Evolutionary conservation across 1,140 invertebrate species (phyloP), one percentile per base, ranked within the genome.

Genomic region (Heliconius hewitsoni): DNA sequence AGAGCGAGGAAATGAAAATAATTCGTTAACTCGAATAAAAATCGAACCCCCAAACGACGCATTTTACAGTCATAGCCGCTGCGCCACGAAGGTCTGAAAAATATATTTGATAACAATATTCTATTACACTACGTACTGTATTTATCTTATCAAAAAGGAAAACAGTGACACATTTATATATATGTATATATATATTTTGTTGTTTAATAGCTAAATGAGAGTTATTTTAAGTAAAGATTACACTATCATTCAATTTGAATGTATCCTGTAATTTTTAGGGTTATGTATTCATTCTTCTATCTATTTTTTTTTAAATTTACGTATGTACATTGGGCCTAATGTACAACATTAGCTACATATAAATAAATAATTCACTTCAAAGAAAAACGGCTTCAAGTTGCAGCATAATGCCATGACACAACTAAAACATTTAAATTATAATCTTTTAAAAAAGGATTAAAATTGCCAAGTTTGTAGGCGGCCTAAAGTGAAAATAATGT

Each of bases 401-500:
- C 0, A 13, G 3, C 11, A 46, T 13, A 46, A 46, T 46, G 11
- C 3, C 50, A 5, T 18, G 19, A 52, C 50, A 16, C 0, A 52
- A 52, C 5, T 52, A 6, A 0, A 18, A 8, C 19, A 52, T 3
- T 52, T 5, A 16, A 52, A 19, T 46, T 8, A 13, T 4, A 46
- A 11, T 42, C 39, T n/a, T 60, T 9, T 42, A 23, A 60, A 23
- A 60, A 6, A 73, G 13, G 27, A 30, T 5, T 11, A 50, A 39
- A 75, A 55, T 27, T 23, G 78, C 27, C 13, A 72, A 52, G 79
- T 76, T 55, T 76, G 74, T 52, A 27, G 8, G 27, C 23, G 8
- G 13, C 79, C 79, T 80, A 30, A 73, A 76, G n/a, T 60, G 23
- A 55, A 73, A 76, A 80, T 76, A 52, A 73, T 75, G 74, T 80